Evolutionary conservation across 1,140 invertebrate species (phyloP), one percentile per base, ranked within the genome.

Genomic region (Aphaenogaster floridana): DNA sequence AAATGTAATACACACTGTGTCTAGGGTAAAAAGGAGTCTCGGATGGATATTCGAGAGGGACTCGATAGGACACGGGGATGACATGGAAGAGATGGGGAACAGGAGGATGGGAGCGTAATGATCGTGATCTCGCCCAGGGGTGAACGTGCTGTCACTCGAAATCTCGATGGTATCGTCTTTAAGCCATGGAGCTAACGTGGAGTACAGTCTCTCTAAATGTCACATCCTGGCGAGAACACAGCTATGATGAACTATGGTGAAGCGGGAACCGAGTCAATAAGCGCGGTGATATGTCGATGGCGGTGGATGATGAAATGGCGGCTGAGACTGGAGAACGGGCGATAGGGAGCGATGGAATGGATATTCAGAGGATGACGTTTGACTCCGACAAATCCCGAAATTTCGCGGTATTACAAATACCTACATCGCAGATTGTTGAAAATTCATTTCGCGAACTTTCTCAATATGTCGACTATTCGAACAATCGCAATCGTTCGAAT

Each of bases 1-100:
- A 95, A 95, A 95, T 94, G 93, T 95, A 95, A 95, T 95, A 95
- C 94, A 96, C 95, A 96, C 93, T 95, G 95, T 95, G 94, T 94
- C 84, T 93, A 87, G 91, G 93, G 83, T 39, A 78, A 34, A 28
- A 57, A 34, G 80, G 61, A 28, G 4, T 59, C 7, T 71, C 42
- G 66, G 28, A 42, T 34, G 78, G 52, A 81, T 64, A 13, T 28
- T 0, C 3, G 42, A 39, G 54, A 48, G 52, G 54, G 50, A 45
- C 17, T 39, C 17, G 50, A 71, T 9, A 36, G 79, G 34, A 21
- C 13, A 21, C 13, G n/a, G 13, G n/a, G 21, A 54, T 3, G 34
- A 66, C 13, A 7, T 28, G 21, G 78, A 54, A 42, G 45, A 52
- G 34, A 36, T 8, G 45, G 13, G 59, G 34, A 21, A 11, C 9